Conservation (phyloP, 1,140 invertebrate genomes). For the Papilio dardanus region DNA sequence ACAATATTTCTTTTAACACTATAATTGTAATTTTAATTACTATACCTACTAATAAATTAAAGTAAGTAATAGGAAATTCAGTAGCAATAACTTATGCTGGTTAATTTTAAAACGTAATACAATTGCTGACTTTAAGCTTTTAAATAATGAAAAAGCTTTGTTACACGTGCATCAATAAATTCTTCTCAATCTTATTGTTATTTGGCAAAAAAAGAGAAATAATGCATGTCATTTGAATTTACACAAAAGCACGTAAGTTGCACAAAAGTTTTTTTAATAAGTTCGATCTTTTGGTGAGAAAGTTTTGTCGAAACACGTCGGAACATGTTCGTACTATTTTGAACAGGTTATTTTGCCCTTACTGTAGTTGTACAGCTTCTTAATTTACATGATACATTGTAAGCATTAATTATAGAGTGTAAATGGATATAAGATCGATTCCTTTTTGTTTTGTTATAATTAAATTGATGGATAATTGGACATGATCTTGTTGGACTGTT, state of each 20-base stretch:
- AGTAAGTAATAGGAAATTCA: background rate
- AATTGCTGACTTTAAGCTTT: background rate
- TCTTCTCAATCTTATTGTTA: slow-evolving; percentile 21
- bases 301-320: slow-evolving; percentile 32
- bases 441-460: background rate
- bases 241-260: slow-evolving; percentile 16
- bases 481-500: no score
- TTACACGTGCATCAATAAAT: slow-evolving; percentile 29
- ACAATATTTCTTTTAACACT: no score
- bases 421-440: background rate
- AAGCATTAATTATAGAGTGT: background rate
- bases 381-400: slow-evolving; percentile 23
- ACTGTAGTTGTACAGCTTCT: slow-evolving; percentile 16
- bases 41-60: background rate
- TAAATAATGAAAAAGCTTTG: background rate
- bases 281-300: slow-evolving; percentile 9
- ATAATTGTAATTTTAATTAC: no score
- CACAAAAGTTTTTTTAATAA: slow-evolving; percentile 28
- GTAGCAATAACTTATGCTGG: background rate
- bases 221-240: slow-evolving; percentile 22
- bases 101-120: background rate
- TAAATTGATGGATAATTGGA: background rate
- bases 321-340: slow-evolving; percentile 13
- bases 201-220: slow-evolving; percentile 8
- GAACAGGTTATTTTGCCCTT: slow-evolving; percentile 16